Base-by-base conservation (phyloP, 2,797 vertebrate genomes). In the Falco biarmicus region DNA sequence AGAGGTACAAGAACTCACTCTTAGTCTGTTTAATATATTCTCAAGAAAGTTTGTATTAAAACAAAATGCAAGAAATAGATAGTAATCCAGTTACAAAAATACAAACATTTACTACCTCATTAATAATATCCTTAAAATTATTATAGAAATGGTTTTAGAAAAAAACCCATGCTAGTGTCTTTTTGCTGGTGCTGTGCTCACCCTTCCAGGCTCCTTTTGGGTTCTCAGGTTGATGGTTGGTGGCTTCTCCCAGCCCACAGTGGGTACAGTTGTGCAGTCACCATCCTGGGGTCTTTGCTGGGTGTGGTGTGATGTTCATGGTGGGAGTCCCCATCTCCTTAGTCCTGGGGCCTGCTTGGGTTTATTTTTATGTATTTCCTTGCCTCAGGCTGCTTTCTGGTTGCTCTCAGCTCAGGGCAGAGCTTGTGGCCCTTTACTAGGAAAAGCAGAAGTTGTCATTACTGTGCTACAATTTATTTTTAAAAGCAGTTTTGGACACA, bases 241-340 rank as follows among this genome's bases (percentile, higher is more conserved):
- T 60, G 51, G 11, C 48, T 65, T 66, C 34, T 93, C 20, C 26
- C 22, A 47, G 15, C 15, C 63, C 3, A 3, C 41, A 10, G 7
- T 19, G 41, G 45, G 16, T 41, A 20, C 16, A 39, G 11, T 32
- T 84, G 29, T 45, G 34, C 34, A 57, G 1, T 32, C 43, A 63
- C n/a, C 48, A 6, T 59, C 39, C 13, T 34, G 21, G 51, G 21
- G 24, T 31, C 66, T 70, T 64, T 87, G 16, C 32, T 37, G 47
- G 31, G 20, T 0, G 0, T 7, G 5, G 5, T 66, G 34, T 37
- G 82, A 12, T 48, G n/a, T 25, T 96, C 41, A 6, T 22, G 5
- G 28, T 39, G 28, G 22, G 4, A 78, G 10, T 43, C 8, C 4
- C 2, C 19, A 25, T 26, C 24, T 78, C 19, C 11, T 76, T 15